Evolutionary conservation across 1,140 invertebrate genomes (phyloP).

Genomic region (Dolichoris vasculosae): DNA sequence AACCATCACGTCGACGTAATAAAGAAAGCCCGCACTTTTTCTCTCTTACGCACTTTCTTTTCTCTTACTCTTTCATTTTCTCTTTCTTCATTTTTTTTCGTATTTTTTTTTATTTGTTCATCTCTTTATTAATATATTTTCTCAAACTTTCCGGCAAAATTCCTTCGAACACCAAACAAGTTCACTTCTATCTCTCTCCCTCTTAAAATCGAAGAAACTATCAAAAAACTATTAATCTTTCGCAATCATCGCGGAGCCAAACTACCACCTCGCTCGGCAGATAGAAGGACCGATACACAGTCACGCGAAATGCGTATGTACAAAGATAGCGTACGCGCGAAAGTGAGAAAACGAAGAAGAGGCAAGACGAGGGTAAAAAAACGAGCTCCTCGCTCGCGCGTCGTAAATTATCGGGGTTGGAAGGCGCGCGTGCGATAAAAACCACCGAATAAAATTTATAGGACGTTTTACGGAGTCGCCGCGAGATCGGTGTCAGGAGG

Average conservation of each 20-base stretch:
- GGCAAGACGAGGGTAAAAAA: not conserved
- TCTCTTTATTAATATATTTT: slow-evolving; percentile 1
- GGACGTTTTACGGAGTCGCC: slow-evolving; percentile 69
- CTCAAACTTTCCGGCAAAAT: not conserved
- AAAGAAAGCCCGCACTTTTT: slow-evolving; percentile 5
- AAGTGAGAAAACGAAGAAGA: not conserved
- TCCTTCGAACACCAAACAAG: not conserved
- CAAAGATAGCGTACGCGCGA: not conserved
- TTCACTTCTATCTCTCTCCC: not conserved
- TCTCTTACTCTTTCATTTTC: not conserved
- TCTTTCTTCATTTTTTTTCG: too few species aligned
- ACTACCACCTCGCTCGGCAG: not conserved
- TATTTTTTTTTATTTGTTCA: not conserved
- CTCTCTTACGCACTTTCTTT: not conserved
- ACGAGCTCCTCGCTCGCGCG: slow-evolving; percentile 52
- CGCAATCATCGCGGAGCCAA: slow-evolving; percentile 17
- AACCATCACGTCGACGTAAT: slow-evolving; percentile 21
- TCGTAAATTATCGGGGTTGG: slow-evolving; percentile 66
- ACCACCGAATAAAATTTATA: slow-evolving; percentile 71
- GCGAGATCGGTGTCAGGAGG: slow-evolving; percentile 67
- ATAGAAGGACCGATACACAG: too few species aligned
- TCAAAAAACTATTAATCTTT: slow-evolving; percentile 33
- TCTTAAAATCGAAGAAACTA: slow-evolving; percentile 40
- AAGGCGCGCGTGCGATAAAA: slow-evolving; percentile 59
- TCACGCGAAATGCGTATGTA: not conserved